A percentile compares a stretch with the other conserved stretches of the same genome.
Evolutionary conservation across 2,888 invertebrate species (phyloP).

Genomic region (Choristoneura rosaceana): DNA sequence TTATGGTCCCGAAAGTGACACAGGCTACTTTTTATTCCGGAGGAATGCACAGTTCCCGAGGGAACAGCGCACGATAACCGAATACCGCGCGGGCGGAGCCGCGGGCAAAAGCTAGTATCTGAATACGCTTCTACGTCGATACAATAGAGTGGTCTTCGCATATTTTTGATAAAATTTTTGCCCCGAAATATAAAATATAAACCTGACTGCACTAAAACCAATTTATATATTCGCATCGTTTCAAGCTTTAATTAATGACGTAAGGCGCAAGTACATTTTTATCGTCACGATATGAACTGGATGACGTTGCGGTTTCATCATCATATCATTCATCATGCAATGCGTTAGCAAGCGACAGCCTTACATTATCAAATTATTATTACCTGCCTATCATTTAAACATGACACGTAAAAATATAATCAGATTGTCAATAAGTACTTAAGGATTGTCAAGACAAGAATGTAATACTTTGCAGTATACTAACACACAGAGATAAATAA

Average conservation of each 20-base stretch:
- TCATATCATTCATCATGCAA: too few relatives aligned
- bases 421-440: background rate
- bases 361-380: background rate
- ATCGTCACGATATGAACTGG: background rate
- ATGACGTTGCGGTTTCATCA: conserved; percentile 4
- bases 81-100: too few relatives aligned
- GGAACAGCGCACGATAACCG: too few relatives aligned
- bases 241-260: background rate
- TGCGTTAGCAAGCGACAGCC: background rate
- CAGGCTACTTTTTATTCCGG: too few relatives aligned
- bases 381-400: background rate
- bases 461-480: conserved; percentile 24
- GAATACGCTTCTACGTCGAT: too few relatives aligned
- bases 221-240: background rate
- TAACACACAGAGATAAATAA: conserved; percentile 35
- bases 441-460: conserved; percentile 7
- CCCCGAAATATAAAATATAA: too few relatives aligned
- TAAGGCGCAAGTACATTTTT: background rate
- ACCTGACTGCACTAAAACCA: too few relatives aligned
- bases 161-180: too few relatives aligned
- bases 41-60: too few relatives aligned
- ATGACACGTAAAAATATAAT: background rate
- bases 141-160: too few relatives aligned
- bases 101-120: too few relatives aligned
- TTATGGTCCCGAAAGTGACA: too few relatives aligned